phyloP scores from a whole-genome alignment of 2,797 vertebrate species.

The Synaphobranchus kaupii region DNA sequence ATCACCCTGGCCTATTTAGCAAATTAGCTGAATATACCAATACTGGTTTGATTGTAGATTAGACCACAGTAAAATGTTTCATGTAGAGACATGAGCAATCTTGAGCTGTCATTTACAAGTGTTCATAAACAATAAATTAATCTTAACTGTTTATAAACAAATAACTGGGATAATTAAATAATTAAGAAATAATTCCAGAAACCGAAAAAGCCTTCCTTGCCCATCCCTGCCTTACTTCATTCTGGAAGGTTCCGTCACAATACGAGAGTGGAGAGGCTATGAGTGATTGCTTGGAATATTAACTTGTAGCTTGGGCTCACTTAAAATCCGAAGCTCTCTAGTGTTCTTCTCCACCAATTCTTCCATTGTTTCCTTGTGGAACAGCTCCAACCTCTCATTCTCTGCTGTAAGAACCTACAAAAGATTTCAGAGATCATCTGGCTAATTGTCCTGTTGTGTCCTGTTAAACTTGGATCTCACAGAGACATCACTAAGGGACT shows the following conservation, averaged over 20 bases:
- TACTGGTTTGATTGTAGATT: no score
- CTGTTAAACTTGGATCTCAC: neutral
- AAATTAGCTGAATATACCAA: neutral
- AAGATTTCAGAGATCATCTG: neutral
- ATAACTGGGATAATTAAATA: no score
- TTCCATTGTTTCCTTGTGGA: constrained; percentile 63
- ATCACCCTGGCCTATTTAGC: neutral
- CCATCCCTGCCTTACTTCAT: no score
- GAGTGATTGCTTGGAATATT: neutral
- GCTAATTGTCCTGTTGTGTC: neutral
- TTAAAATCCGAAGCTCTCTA: constrained; percentile 77
- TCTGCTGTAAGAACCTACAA: constrained; percentile 79
- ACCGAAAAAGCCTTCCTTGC: no score
- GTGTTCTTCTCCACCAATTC: constrained; percentile 72
- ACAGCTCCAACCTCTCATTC: constrained; percentile 74
- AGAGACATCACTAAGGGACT: neutral
- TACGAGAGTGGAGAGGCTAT: neutral
- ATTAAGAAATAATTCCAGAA: no score
- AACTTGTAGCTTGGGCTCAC: constrained; percentile 55
- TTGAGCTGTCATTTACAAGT: no score
- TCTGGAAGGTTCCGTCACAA: neutral
- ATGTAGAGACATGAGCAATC: no score
- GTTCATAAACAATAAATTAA: no score
- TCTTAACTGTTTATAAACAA: no score
- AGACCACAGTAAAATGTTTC: no score